Evolutionary conservation across 2,113 vertebrate genomes (phyloP).

Genomic region (Atherinomorus stipes): DNA sequence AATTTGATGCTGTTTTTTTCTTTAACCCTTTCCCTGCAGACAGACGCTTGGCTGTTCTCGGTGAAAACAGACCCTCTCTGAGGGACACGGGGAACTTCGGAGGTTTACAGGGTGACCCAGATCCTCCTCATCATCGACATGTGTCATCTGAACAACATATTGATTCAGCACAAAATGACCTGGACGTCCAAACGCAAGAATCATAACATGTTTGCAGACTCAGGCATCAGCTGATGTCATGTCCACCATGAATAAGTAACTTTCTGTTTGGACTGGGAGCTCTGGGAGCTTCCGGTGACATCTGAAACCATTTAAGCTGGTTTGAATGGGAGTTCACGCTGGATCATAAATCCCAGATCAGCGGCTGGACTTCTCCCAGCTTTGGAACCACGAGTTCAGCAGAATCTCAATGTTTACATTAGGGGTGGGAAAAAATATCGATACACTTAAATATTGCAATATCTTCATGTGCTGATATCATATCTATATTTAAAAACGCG

Average conservation of each 20-base stretch:
- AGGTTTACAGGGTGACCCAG: not conserved
- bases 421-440: too few relatives aligned
- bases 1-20: too few relatives aligned
- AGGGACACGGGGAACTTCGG: not conserved
- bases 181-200: not conserved
- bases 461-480: too few relatives aligned
- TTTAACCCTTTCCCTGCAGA: not conserved
- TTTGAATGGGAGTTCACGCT: too few relatives aligned
- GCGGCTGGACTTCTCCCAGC: too few relatives aligned
- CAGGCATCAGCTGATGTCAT: not conserved
- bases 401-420: too few relatives aligned
- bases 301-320: not conserved
- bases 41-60: not conserved
- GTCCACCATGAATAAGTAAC: constrained; percentile 32
- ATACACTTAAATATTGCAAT: too few relatives aligned
- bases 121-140: not conserved
- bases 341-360: too few relatives aligned
- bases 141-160: constrained; percentile 12
- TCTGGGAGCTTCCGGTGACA: too few relatives aligned
- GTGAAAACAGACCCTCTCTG: not conserved
- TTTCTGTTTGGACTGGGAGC: constrained; percentile 9
- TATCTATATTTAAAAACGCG: too few relatives aligned
- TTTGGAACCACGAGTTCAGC: too few relatives aligned
- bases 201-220: constrained; percentile 43
- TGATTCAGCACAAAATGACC: constrained; percentile 33